Evolutionary conservation across 2,797 vertebrate genomes (phyloP).

Genomic region (Eremophila alpestris): DNA sequence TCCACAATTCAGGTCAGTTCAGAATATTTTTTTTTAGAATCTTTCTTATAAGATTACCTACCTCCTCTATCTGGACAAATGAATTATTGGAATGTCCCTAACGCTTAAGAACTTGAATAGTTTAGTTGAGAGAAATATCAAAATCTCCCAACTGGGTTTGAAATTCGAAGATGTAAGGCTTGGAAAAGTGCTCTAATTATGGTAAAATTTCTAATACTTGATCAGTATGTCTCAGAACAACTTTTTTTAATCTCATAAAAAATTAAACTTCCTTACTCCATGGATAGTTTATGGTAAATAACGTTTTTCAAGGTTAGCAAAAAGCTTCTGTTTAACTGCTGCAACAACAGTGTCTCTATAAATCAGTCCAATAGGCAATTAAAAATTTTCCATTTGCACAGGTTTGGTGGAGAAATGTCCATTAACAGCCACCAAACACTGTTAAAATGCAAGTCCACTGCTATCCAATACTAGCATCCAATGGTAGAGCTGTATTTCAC

Average conservation of each 20-base stretch:
- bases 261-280: not conserved
- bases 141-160: not conserved
- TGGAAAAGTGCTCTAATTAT: not conserved
- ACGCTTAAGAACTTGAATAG: not conserved
- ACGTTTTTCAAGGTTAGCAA: not conserved
- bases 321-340: not conserved
- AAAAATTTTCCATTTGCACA: not conserved
- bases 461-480: not conserved
- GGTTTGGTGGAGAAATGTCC: not conserved
- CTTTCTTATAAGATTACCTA: not conserved
- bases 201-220: not conserved
- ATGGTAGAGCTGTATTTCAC: not conserved
- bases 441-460: not conserved
- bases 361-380: not conserved
- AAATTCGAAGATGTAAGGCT: not conserved
- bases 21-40: not conserved
- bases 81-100: not conserved
- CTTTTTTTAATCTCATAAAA: not conserved
- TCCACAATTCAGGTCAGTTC: not conserved
- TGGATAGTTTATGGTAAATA: not conserved
- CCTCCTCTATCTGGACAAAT: slow-evolving; percentile 1
- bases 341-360: not conserved
- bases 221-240: not conserved
- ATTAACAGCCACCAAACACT: not conserved
- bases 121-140: not conserved